Evolutionary conservation across 2,797 vertebrate species (phyloP).

Genomic region (Paramormyrops hopkinsi): DNA sequence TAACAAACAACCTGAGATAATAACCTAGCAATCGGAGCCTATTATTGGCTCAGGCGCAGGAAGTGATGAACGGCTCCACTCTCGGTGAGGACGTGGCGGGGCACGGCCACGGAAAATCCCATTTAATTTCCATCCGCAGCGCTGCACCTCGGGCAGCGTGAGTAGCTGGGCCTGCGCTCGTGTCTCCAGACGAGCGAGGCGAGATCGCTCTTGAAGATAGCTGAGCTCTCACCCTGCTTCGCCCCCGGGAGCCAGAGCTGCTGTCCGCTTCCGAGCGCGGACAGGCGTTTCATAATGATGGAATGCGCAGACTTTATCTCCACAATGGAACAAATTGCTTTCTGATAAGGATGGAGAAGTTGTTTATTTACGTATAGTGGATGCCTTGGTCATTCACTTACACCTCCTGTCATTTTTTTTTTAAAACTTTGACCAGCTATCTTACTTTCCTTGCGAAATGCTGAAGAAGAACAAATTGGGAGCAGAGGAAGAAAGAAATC

Average conservation of each 20-base stretch:
- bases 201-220: conserved; percentile 15
- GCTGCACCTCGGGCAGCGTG: not conserved
- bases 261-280: conserved; percentile 24
- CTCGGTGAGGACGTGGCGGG: not conserved
- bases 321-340: conserved; percentile 42
- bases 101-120: not conserved
- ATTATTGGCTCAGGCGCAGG: not conserved
- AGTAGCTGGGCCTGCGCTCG: not conserved
- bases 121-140: not conserved
- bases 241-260: conserved; percentile 13
- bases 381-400: conserved; percentile 28
- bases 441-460: conserved; percentile 20
- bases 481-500: conserved; percentile 19
- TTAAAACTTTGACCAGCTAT: conserved; percentile 17
- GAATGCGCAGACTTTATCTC: conserved; percentile 37
- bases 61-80: not conserved
- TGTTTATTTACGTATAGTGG: conserved; percentile 37
- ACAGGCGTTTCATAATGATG: conserved; percentile 43
- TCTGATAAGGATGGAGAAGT: conserved; percentile 41
- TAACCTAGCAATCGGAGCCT: not conserved
- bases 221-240: conserved; percentile 12
- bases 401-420: conserved; percentile 28
- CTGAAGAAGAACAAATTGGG: conserved; percentile 25
- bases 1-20: not conserved
- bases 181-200: not conserved